Evolutionary conservation across 2,888 invertebrate species (phyloP).

Genomic region (Eupithecia centaureata): DNA sequence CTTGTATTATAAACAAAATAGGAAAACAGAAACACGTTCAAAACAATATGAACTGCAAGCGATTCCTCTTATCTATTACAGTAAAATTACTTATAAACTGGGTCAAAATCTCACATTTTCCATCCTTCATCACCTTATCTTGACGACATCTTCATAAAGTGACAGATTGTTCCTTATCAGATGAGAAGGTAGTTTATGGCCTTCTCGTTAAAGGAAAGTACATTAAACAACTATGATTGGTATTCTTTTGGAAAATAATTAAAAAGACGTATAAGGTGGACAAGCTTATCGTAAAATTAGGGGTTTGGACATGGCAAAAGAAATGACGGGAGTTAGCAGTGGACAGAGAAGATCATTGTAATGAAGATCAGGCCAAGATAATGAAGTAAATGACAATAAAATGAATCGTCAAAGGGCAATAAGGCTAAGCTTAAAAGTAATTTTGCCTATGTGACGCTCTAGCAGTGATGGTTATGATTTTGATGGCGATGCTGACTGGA

Average conservation of each 20-base stretch:
- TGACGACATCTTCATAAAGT: slow-evolving; percentile 11
- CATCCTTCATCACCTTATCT: background rate
- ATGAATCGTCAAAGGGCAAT: background rate
- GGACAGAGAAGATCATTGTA: background rate
- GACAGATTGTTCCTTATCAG: slow-evolving; percentile 2
- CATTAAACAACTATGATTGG: background rate
- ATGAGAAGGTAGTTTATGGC: background rate
- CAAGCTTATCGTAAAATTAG: background rate
- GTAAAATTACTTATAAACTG: slow-evolving; percentile 11
- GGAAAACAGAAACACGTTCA: no score
- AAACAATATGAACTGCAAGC: background rate
- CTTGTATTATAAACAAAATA: no score
- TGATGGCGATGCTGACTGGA: background rate
- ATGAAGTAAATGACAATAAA: background rate
- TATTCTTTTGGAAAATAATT: background rate
- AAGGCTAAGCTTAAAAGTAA: background rate
- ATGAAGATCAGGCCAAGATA: background rate
- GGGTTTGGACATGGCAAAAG: background rate
- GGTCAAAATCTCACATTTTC: slow-evolving; percentile 3
- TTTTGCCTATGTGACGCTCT: no score
- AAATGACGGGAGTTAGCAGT: background rate
- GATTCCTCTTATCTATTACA: background rate
- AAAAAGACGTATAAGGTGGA: background rate
- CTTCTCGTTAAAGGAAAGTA: background rate
- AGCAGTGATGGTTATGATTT: background rate